Base-by-base conservation (phyloP, 2,113 vertebrate genomes). In the Chaenogobius annularis region DNA sequence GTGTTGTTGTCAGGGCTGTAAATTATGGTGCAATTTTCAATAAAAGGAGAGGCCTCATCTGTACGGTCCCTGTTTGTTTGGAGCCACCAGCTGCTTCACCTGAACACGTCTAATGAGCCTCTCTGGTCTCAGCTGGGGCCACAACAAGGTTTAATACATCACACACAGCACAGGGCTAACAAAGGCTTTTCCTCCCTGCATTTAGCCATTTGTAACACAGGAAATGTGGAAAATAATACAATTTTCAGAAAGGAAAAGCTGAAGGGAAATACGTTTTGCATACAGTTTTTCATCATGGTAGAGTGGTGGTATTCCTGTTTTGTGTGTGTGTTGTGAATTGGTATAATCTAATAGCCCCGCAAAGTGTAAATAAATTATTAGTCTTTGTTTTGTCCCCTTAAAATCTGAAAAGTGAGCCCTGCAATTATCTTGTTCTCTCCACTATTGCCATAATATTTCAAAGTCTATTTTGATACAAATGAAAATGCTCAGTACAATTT, bases 191-290 rank as follows among this genome's bases (percentile, higher is more conserved):
- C 8, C 37, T 43, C 35, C 8, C 35, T 43, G 31, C 35, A n/a
- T 62, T 26, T 59, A 35, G 14, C 56, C 7, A 17, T 59, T 31
- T 13, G 55, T 20, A n/a, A 54, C 19, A 20, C 50, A 54, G 50
- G 50, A 54, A 54, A 54, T 15, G 19, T 54, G 17, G 50, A 54
- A 54, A 54, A 54, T 19, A 54, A 54, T 54, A 10, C 19, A 0
- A 54, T 54, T 54, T 54, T 7, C n/a, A 17, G 7, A 61, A 35
- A 15, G 55, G 55, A 58, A 58, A 77, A 72, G 10, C 78, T 66
- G 55, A 15, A 10, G 19, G 55, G 55, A 12, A 13, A 58, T 20
- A 58, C 3, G 55, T 12, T 58, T 58, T 56, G 10, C 10, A 55
- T 20, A 54, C 50, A 54, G 17, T 52, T 20, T 23, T 22, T 56